These are phyloP conservation scores for Formica selysi DNA, from an alignment of 1,140 invertebrate genomes.

Conservation along the genomic window DNA sequence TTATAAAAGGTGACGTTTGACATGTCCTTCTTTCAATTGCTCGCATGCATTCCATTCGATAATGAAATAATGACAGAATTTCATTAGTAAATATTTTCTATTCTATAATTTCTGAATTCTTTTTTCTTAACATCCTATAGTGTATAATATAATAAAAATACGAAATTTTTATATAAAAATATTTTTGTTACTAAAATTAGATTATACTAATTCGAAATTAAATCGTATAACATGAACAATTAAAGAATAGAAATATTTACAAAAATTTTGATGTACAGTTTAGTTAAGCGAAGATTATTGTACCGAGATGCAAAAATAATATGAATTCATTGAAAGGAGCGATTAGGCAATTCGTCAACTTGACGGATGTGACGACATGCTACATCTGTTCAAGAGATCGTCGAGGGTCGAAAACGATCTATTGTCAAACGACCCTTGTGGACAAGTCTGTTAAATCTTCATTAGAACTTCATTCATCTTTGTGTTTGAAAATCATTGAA, in stretches of 20 bases:
- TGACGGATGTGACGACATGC: slow-evolving; percentile 37
- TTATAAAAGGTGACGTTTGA: no score
- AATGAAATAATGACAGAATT: background rate
- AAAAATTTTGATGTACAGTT: background rate
- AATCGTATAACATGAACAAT: background rate
- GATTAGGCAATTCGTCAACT: slow-evolving; percentile 77
- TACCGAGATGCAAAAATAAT: slow-evolving; percentile 15
- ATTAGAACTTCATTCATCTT: slow-evolving; percentile 76
- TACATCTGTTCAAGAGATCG: slow-evolving; percentile 71
- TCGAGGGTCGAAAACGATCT: slow-evolving; percentile 72
- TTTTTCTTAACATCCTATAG: no score
- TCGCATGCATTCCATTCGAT: no score
- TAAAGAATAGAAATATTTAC: background rate
- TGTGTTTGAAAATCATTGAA: slow-evolving; percentile 43
- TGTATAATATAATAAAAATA: background rate
- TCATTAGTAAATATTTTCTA: no score
- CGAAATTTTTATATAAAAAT: background rate
- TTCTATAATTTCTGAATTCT: no score
- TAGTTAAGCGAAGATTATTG: background rate
- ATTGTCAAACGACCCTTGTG: slow-evolving; percentile 75
- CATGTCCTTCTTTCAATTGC: no score
- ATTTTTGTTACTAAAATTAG: background rate
- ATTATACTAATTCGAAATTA: background rate
- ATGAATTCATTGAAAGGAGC: slow-evolving; percentile 64
- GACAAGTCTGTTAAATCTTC: slow-evolving; percentile 79